Evolutionary conservation across 2,797 vertebrate genomes (phyloP), one percentile per base, ranked within the genome.

Genomic region (Corythornis leucogaster): DNA sequence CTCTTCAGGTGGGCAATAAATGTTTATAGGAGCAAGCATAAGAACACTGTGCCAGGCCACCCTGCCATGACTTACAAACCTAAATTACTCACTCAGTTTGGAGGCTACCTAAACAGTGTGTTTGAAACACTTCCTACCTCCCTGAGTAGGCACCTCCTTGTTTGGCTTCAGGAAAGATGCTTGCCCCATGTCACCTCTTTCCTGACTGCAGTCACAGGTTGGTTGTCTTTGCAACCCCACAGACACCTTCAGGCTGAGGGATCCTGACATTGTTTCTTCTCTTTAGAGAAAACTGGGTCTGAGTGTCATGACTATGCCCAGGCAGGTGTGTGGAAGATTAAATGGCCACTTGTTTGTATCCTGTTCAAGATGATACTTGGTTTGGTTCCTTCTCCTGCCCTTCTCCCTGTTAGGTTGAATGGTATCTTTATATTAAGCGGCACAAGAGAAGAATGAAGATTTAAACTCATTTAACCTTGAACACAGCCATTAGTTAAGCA

Each of bases 391-490:
- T 88, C 63, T 78, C 35, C 38, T 17, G 75, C 19, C 12, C 19
- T 88, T 79, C 81, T 63, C 48, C n/a, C 45, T 1, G 0, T 71
- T 66, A 66, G 45, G 35, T 79, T 8, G 15, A 33, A 70, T 3
- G 5, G 42, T 46, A 55, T 73, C 89, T 95, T 95, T 51, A 62
- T 76, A 77, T 87, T 38, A 80, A 85, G 50, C 4, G 1, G 51
- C 4, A 1, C 31, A 84, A 92, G 79, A 94, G 62, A 94, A 92
- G 79, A 93, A 92, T 80, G 84, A 96, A 95, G 85, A 92, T 88
- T 95, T 95, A 94, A 97, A 85, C 80, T 95, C 91, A 91, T 93
- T 96, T 97, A 96, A 97, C 96, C 96, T 97, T 97, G 96, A 97
- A 90, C 87, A 59, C 80, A 93, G 87, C 85, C 93, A 95, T 97